Conservation (phyloP, 2,797 vertebrate genomes). For the Sphaeramia orbicularis region DNA sequence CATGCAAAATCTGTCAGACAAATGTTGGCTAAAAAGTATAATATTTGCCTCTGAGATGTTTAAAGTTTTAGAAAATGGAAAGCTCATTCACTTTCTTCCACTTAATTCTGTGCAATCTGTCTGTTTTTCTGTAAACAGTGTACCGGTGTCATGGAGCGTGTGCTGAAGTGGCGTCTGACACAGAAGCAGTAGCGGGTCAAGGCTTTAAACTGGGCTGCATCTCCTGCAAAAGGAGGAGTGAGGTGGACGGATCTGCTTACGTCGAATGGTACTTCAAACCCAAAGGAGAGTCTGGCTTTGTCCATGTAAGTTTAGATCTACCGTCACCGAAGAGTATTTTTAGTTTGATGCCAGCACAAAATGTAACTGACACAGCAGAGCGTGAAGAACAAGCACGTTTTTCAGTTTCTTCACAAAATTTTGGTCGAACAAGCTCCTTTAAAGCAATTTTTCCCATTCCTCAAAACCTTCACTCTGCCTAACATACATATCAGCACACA, state of each 20-base stretch:
- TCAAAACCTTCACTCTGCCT: slow-evolving; percentile 5
- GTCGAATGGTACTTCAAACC: slow-evolving; percentile 90
- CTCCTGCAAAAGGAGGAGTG: slow-evolving; percentile 92
- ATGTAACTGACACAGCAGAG: slow-evolving; percentile 12
- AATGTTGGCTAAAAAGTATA: too few relatives aligned
- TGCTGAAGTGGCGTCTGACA: slow-evolving; percentile 93
- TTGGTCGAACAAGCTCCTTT: slow-evolving; percentile 3
- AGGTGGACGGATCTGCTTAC: slow-evolving; percentile 84
- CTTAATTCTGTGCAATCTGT: neutral
- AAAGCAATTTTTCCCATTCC: slow-evolving; percentile 12
- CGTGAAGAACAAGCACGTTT: neutral
- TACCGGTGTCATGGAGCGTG: slow-evolving; percentile 84
- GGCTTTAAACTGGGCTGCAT: slow-evolving; percentile 93
- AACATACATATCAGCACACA: neutral
- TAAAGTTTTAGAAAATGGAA: too few relatives aligned
- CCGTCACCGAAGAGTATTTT: neutral
- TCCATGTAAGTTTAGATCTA: slow-evolving; percentile 78
- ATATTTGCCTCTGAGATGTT: too few relatives aligned
- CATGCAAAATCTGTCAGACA: too few relatives aligned
- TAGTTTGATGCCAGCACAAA: slow-evolving; percentile 9
- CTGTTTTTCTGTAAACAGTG: slow-evolving; percentile 23
- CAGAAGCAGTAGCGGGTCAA: slow-evolving; percentile 87
- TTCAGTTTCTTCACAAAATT: neutral
- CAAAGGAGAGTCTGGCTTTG: slow-evolving; percentile 82
- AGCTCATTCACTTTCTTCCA: too few relatives aligned